A percentile compares a stretch with the other conserved stretches of the same genome.
Evolutionary conservation across 1,140 invertebrate genomes (phyloP).

Genomic region (Sminthurinus signatus): DNA sequence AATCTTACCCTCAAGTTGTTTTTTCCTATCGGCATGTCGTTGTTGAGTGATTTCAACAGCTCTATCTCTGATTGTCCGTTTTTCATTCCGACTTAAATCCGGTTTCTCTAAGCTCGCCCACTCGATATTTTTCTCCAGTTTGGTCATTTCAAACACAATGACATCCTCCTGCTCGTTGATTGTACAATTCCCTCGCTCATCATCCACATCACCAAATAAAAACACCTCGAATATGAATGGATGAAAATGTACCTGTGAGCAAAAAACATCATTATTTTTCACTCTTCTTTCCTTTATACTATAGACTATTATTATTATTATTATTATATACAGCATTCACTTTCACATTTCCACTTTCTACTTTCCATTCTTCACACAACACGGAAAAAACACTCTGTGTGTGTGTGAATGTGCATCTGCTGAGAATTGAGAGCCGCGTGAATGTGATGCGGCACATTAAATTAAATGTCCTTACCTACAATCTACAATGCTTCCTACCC

Average conservation of each 20-base stretch:
- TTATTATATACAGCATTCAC: too few relatives aligned
- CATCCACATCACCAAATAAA: slow-evolving; percentile 25
- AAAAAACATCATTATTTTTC: slow-evolving; percentile 7
- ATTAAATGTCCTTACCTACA: too few relatives aligned
- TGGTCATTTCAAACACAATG: slow-evolving; percentile 24
- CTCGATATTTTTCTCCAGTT: slow-evolving; percentile 7
- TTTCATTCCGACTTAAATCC: slow-evolving; percentile 5
- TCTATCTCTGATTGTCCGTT: slow-evolving; percentile 3
- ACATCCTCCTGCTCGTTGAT: slow-evolving; percentile 18
- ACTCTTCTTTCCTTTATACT: not conserved
- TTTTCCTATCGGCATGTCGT: not conserved
- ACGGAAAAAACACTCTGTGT: too few relatives aligned
- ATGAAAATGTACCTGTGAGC: slow-evolving; percentile 27
- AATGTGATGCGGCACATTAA: too few relatives aligned
- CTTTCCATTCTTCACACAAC: too few relatives aligned
- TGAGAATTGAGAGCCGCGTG: not conserved
- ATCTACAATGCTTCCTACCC: too few relatives aligned
- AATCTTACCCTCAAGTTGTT: slow-evolving; percentile 15
- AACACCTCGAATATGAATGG: slow-evolving; percentile 34
- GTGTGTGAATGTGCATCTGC: too few relatives aligned
- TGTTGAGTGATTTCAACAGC: slow-evolving; percentile 21
- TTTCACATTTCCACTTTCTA: not conserved
- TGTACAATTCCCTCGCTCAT: slow-evolving; percentile 23
- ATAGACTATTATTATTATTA: too few relatives aligned
- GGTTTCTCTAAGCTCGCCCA: slow-evolving; percentile 16